These are phyloP conservation scores for Hyposmocoma kahamanoa DNA, from an alignment of 1,140 invertebrate species.

Conservation along the genomic window DNA sequence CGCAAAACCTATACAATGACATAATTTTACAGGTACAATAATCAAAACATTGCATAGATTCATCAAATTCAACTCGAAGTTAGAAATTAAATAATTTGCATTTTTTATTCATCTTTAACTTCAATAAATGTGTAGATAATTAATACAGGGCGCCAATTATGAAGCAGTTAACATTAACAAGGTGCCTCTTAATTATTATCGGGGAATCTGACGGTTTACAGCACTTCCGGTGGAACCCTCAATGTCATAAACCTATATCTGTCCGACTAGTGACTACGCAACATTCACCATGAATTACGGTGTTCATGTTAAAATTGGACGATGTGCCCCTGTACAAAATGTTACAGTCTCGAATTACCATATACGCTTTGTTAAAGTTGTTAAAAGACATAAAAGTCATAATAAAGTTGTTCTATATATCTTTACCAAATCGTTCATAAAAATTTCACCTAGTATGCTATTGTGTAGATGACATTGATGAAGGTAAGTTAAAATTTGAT, in stretches of 20 bases:
- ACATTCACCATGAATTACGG: conserved; percentile 45
- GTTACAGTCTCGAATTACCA: conserved; percentile 25
- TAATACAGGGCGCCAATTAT: conserved; percentile 55
- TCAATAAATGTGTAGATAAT: conserved; percentile 30
- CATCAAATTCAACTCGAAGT: too few relatives aligned
- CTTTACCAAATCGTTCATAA: too few relatives aligned
- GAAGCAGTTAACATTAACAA: conserved; percentile 66
- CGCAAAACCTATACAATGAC: too few relatives aligned
- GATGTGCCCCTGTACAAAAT: conserved; percentile 21
- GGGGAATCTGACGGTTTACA: conserved; percentile 53
- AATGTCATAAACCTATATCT: conserved; percentile 39
- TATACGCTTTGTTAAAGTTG: conserved; percentile 28
- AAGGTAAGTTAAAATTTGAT: too few relatives aligned
- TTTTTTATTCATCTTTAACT: too few relatives aligned
- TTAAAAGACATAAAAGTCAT: conserved; percentile 11
- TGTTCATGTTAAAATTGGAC: conserved; percentile 17
- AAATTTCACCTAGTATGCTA: too few relatives aligned
- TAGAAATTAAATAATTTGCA: too few relatives aligned
- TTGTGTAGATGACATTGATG: too few relatives aligned
- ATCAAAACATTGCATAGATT: too few relatives aligned
- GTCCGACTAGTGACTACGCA: conserved; percentile 37
- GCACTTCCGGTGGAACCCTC: conserved; percentile 49
- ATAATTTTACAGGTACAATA: too few relatives aligned
- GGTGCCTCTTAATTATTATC: conserved; percentile 62
- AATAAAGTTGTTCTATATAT: not conserved